Conservation (phyloP, 2,888 invertebrate genomes). For the Seira musarum region DNA sequence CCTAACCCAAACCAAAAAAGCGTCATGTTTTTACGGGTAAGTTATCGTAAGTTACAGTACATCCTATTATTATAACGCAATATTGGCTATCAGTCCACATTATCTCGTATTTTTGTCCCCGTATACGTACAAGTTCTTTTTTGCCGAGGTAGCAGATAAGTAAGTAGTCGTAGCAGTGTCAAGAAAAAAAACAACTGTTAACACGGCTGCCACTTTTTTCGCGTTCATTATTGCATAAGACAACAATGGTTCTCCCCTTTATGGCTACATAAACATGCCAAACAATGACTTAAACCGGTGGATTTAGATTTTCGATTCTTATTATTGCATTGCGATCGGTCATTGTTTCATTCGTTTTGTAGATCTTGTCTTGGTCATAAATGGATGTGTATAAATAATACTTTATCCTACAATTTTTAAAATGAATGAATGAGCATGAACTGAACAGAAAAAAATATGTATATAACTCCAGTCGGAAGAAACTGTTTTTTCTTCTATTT, state of each 20-base stretch:
- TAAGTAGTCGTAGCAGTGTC: background rate
- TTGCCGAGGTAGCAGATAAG: background rate
- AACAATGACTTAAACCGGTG: conserved; percentile 26
- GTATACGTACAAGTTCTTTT: background rate
- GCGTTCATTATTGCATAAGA: background rate
- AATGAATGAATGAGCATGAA: background rate
- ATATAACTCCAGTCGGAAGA: too few relatives aligned
- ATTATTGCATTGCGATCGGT: conserved; percentile 21
- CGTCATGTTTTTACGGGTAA: too few relatives aligned
- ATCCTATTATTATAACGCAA: background rate
- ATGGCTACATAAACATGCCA: conserved; percentile 5
- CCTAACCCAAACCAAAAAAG: too few relatives aligned
- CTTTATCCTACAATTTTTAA: background rate
- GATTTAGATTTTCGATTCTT: too few relatives aligned
- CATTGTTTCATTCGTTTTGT: conserved; percentile 37
- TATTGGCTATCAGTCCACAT: background rate
- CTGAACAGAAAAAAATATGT: background rate
- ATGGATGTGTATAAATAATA: background rate
- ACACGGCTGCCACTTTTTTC: background rate
- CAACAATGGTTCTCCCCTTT: conserved; percentile 8
- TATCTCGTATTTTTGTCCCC: background rate
- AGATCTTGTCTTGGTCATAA: background rate
- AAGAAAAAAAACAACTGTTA: background rate
- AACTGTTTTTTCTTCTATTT: too few relatives aligned
- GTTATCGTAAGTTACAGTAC: too few relatives aligned